Evolutionary conservation across 2,888 invertebrate genomes (phyloP).

Genomic region (Lasioglossum leucozonium): DNA sequence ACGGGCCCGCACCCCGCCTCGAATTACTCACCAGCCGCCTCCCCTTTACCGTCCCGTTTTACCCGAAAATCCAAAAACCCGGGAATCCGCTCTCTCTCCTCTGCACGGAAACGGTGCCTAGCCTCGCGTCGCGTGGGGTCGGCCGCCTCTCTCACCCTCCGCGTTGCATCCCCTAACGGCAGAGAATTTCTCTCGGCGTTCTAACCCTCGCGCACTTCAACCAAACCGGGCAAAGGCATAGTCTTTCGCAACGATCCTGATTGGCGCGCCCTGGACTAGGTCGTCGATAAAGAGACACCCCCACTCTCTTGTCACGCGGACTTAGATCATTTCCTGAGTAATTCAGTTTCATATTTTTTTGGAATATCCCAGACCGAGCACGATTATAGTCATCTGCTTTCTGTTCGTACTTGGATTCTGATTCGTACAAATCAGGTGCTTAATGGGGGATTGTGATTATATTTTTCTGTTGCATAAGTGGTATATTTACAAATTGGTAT

Average conservation of each 20-base stretch:
- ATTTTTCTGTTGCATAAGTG: not conserved
- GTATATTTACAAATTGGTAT: no score
- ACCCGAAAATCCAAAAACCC: slow-evolving; percentile 80
- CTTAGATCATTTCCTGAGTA: not conserved
- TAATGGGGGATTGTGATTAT: not conserved
- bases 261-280: not conserved
- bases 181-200: slow-evolving; percentile 27
- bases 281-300: not conserved
- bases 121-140: slow-evolving; percentile 72
- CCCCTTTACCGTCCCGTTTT: slow-evolving; percentile 71
- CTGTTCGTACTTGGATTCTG: not conserved
- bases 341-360: not conserved
- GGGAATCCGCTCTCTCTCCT: slow-evolving; percentile 78
- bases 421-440: not conserved
- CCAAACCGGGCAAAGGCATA: not conserved
- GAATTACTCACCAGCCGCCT: slow-evolving; percentile 73
- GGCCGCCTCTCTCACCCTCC: slow-evolving; percentile 45
- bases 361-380: not conserved
- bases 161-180: slow-evolving; percentile 45
- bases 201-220: not conserved
- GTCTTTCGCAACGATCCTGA: not conserved
- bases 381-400: not conserved
- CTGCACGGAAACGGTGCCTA: slow-evolving; percentile 61
- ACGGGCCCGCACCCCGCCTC: slow-evolving; percentile 74
- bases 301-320: not conserved